Evolutionary conservation across 2,113 vertebrate species (phyloP).

Genomic region (Periophthalmodon schlosseri): DNA sequence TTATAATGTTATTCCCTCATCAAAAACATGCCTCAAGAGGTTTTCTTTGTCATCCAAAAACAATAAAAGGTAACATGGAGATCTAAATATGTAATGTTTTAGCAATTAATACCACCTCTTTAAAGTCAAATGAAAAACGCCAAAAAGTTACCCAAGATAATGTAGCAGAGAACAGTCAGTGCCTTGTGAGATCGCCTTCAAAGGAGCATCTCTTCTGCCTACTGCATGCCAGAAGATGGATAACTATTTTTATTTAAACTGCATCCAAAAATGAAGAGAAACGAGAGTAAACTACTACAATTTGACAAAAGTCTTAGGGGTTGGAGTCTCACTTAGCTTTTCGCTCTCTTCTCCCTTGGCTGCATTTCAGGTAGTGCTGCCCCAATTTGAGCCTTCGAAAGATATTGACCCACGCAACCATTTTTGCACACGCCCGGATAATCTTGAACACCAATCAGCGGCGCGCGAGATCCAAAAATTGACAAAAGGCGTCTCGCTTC

Average conservation of each 20-base stretch:
- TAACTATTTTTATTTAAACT: background rate
- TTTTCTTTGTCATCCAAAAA: no score
- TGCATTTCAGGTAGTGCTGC: slow-evolving; percentile 47
- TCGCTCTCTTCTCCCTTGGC: slow-evolving; percentile 40
- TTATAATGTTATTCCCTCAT: no score
- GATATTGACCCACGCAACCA: slow-evolving; percentile 64
- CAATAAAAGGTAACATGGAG: no score
- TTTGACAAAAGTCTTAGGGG: slow-evolving; percentile 53
- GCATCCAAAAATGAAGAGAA: background rate
- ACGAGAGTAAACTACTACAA: slow-evolving; percentile 34
- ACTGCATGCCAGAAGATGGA: background rate
- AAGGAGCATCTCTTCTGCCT: background rate
- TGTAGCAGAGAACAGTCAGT: background rate
- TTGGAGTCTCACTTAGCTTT: slow-evolving; percentile 38
- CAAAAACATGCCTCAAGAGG: no score
- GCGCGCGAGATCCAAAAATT: slow-evolving; percentile 8
- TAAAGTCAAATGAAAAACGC: background rate
- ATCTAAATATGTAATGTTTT: background rate
- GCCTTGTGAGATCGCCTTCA: background rate
- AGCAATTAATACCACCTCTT: background rate
- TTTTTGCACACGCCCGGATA: slow-evolving; percentile 53
- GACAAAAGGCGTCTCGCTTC: slow-evolving; percentile 1
- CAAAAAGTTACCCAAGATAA: background rate
- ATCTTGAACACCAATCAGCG: slow-evolving; percentile 53
- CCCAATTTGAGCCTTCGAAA: slow-evolving; percentile 57